phyloP scores from a whole-genome alignment of 2,888 invertebrate species.

The Melinaea marsaeus region DNA sequence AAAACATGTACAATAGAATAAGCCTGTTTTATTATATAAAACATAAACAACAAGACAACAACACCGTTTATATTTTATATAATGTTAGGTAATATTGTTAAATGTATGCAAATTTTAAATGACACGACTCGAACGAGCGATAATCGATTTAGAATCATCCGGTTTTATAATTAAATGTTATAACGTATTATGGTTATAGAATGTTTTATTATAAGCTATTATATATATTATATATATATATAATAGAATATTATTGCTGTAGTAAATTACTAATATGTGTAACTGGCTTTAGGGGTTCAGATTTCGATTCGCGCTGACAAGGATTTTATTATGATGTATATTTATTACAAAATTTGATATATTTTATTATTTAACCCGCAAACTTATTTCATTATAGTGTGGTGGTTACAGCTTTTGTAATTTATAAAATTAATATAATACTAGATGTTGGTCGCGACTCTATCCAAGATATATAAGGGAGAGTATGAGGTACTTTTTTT shows the following conservation, averaged over 20 bases:
- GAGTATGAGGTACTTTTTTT: no score
- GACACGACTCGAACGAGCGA: neutral
- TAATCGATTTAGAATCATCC: slow-evolving; percentile 1
- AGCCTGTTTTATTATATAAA: neutral
- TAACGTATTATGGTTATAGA: neutral
- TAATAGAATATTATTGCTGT: neutral
- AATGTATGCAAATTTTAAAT: slow-evolving; percentile 1
- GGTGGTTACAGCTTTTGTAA: no score
- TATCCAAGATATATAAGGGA: no score
- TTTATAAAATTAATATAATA: no score
- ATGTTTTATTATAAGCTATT: neutral
- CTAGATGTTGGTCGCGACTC: no score
- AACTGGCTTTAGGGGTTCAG: no score
- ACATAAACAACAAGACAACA: neutral
- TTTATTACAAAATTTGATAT: no score
- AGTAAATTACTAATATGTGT: neutral
- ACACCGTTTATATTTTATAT: neutral
- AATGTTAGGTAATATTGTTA: neutral
- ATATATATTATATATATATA: neutral
- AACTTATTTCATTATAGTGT: no score
- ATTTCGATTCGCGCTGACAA: no score
- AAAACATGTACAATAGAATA: no score
- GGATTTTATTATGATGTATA: no score
- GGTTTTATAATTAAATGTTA: slow-evolving; percentile 4
- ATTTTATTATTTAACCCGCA: no score